Evolutionary conservation across 2,113 vertebrate genomes (phyloP).

Genomic region (Balaenoptera acutorostrata): DNA sequence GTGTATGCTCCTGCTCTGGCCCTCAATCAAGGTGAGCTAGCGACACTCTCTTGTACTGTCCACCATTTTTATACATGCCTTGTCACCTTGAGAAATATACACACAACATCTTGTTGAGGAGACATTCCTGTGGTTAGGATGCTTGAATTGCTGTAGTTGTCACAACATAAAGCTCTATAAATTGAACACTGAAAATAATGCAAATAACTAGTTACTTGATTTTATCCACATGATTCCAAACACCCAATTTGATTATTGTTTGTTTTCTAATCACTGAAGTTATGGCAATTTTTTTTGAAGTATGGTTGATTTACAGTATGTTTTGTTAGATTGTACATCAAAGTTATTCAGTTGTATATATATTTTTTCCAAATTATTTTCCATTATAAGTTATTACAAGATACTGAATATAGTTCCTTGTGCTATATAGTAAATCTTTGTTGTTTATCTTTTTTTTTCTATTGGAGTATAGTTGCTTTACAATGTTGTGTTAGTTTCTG

Average conservation of each 20-base stretch:
- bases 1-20: slow-evolving; percentile 89
- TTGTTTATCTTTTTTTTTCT: neutral
- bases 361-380: neutral
- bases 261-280: neutral
- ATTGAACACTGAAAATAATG: neutral
- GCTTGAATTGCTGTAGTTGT: neutral
- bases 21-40: slow-evolving; percentile 88
- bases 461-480: no score
- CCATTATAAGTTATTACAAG: neutral
- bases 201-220: neutral
- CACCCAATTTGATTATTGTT: neutral
- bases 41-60: accelerated
- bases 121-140: neutral
- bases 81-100: neutral
- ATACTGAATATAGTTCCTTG: neutral
- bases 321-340: neutral
- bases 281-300: neutral
- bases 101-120: no score
- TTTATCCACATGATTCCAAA: neutral
- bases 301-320: neutral
- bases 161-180: neutral
- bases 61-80: neutral
- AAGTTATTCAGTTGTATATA: neutral
- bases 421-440: neutral
- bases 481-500: neutral